phyloP scores from a whole-genome alignment of 1,140 invertebrate genomes.

The Diprion similis region DNA sequence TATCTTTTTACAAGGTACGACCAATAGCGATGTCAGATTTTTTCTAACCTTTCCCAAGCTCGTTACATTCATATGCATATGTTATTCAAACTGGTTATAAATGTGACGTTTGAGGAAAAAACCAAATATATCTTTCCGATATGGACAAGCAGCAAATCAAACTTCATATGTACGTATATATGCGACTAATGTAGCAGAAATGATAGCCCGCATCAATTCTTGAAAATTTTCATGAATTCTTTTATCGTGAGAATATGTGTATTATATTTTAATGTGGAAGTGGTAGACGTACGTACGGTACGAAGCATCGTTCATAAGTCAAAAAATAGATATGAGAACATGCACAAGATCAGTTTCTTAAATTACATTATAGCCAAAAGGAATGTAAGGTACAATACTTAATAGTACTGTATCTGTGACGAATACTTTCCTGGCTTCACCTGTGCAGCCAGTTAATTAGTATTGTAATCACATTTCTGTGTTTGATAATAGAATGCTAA shows the following conservation, averaged over 20 bases:
- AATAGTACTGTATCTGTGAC: conserved; percentile 47
- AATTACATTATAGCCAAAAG: conserved; percentile 63
- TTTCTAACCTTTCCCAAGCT: not conserved
- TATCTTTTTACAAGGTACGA: not conserved
- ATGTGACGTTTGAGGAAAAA: not conserved
- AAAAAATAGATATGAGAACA: conserved; percentile 35
- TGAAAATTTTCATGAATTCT: not conserved
- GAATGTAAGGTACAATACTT: conserved; percentile 65
- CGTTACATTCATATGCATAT: not conserved
- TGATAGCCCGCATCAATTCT: not conserved
- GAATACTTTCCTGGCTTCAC: conserved; percentile 33
- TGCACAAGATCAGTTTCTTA: conserved; percentile 45
- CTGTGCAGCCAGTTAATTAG: conserved; percentile 51
- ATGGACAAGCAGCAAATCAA: too few species aligned
- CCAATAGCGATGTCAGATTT: not conserved
- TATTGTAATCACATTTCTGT: not conserved
- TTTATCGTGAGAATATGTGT: not conserved
- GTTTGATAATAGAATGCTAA: not conserved
- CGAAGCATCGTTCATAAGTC: not conserved
- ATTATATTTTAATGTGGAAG: not conserved
- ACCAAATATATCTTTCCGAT: not conserved
- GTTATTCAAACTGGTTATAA: not conserved
- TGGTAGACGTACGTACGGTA: not conserved
- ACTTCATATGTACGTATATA: not conserved
- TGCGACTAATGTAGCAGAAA: not conserved